phyloP scores from a whole-genome alignment of 1,140 invertebrate genomes.

The Pachypsylla venusta region DNA sequence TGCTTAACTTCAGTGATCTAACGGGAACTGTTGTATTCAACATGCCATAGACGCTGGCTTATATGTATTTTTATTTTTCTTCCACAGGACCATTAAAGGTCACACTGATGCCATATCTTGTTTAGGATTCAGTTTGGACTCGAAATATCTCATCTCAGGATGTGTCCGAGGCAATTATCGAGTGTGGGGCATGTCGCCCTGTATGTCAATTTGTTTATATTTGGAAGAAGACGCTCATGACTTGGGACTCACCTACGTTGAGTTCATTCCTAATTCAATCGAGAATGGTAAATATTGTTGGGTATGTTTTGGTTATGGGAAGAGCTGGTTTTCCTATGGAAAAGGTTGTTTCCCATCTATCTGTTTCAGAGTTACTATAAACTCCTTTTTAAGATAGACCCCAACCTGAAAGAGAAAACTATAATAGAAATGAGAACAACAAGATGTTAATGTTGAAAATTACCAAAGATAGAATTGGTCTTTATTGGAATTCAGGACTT shows the following conservation, averaged over 20 bases:
- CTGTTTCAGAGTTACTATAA: not conserved
- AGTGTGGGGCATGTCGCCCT: constrained; percentile 34
- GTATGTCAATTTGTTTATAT: constrained; percentile 14
- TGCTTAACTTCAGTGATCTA: too few relatives aligned
- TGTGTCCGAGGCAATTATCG: constrained; percentile 35
- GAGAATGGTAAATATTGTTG: too few relatives aligned
- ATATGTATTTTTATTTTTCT: too few relatives aligned
- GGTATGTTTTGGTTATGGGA: not conserved
- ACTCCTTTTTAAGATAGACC: too few relatives aligned
- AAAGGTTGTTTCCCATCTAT: not conserved
- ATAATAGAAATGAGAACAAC: too few relatives aligned
- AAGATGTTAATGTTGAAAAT: too few relatives aligned
- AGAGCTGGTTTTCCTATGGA: not conserved
- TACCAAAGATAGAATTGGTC: too few relatives aligned
- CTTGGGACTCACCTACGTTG: constrained; percentile 37
- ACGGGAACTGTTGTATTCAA: too few relatives aligned
- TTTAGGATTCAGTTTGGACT: constrained; percentile 36
- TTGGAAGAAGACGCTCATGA: constrained; percentile 37
- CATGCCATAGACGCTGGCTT: too few relatives aligned
- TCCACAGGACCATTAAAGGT: constrained; percentile 15
- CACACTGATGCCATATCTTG: constrained; percentile 30
- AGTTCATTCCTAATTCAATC: constrained; percentile 30
- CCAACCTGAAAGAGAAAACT: too few relatives aligned
- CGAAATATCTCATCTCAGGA: constrained; percentile 35
- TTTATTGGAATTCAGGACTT: too few relatives aligned